Percentiles rank a stretch among this genome's conserved stretches.
These are phyloP conservation scores for Erinaceus europaeus DNA, from an alignment of 2,113 vertebrate species.

Conservation along the genomic window DNA sequence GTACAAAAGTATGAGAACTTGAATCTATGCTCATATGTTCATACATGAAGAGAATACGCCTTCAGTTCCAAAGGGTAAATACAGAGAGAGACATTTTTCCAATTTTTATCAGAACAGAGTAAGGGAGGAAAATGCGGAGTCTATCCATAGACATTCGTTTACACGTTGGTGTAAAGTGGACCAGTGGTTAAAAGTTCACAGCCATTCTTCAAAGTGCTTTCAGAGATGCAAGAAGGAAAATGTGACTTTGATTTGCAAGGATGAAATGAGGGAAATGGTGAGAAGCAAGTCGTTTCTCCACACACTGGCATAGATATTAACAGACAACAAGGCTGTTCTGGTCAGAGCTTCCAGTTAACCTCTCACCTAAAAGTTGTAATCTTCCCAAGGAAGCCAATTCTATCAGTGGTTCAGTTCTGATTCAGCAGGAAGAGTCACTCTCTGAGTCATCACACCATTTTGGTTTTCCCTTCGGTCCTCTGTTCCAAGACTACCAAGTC, in stretches of 20 bases:
- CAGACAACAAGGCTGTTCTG: background rate
- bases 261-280: background rate
- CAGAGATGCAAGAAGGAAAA: slow-evolving; percentile 36
- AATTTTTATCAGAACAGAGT: background rate
- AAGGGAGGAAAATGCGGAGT: background rate
- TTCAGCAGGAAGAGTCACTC: slow-evolving; percentile 44
- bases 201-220: slow-evolving; percentile 43
- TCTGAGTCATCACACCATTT: slow-evolving; percentile 60
- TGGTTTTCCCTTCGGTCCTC: slow-evolving; percentile 53
- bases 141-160: slow-evolving; percentile 22
- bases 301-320: background rate
- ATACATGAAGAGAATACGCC: background rate
- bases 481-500: slow-evolving; percentile 40
- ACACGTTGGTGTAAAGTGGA: slow-evolving; percentile 2
- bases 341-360: slow-evolving; percentile 50
- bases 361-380: slow-evolving; percentile 48
- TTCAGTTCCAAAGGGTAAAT: background rate
- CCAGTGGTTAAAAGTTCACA: slow-evolving; percentile 43
- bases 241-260: background rate
- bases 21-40: background rate
- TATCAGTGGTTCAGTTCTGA: slow-evolving; percentile 7
- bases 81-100: background rate
- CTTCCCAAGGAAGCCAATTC: slow-evolving; percentile 1
- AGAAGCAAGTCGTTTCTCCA: background rate
- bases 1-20: background rate